Evolutionary conservation across 2,797 vertebrate genomes (phyloP), one percentile per base, ranked within the genome.

Genomic region (Picus viridis): DNA sequence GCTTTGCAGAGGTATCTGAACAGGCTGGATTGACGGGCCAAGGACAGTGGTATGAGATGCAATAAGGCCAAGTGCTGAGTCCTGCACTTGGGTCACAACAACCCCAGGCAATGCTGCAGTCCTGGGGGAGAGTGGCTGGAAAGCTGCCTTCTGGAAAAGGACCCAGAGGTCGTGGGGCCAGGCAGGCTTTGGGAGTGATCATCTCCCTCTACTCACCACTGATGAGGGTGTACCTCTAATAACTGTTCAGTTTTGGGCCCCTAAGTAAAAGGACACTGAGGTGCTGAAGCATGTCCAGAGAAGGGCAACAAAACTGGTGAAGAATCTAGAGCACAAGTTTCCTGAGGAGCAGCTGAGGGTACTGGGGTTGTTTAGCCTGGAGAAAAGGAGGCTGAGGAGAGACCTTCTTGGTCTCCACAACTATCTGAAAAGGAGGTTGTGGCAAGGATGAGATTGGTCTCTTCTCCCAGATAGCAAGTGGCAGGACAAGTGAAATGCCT

Each of bases 111-210:
- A 1, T 0, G 9, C 54, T 11, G 4, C 53, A 51, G 61, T 18
- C 18, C 3, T 5, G 27, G 70, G 29, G 14, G 2, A 9, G 23
- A 29, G 41, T 2, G 6, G 29, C 34, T 49, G 61, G 54, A 41
- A 27, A 45, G 20, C 18, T 72, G 36, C n/a, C 7, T 0, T 2
- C 30, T 0, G 0, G 56, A 36, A 8, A 83, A 56, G 27, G 59
- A 7, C 41, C 20, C 64, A 51, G 27, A 23, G 15, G 53, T 23
- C 23, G 1, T 65, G 69, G 29, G 69, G 27, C 27, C 34, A 39
- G n/a, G 32, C 57, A 69, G n/a, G 26, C 3, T 1, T 9, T 18
- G 7, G 43, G 3, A 19, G 62, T 1, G 54, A 53, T 29, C 0
- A 1, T 29, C 1, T 8, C 26, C 22, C 49, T n/a, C 12, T 26